These are phyloP conservation scores for Setophaga petechia DNA, from an alignment of 2,113 vertebrate genomes.

Conservation along the genomic window DNA sequence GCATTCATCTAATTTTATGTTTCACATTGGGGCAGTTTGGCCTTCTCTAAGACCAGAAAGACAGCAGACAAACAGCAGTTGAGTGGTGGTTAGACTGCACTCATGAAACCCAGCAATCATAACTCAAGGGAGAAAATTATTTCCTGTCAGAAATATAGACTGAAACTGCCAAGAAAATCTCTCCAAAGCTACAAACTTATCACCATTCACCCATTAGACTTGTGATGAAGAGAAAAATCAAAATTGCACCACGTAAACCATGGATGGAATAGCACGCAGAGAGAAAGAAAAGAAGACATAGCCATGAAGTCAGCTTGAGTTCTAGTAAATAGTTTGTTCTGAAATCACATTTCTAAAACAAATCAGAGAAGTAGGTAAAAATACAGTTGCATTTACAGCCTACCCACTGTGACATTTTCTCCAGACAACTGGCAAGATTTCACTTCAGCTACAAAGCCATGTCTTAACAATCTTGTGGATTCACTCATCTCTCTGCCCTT, in stretches of 20 bases:
- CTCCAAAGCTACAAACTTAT: constrained; percentile 56
- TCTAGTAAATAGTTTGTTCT: neutral
- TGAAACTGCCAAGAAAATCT: constrained; percentile 54
- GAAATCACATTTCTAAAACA: constrained; percentile 12
- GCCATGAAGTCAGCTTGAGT: neutral
- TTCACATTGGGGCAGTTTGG: constrained; percentile 28
- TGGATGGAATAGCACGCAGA: neutral
- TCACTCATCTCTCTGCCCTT: neutral
- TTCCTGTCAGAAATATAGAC: constrained; percentile 63
- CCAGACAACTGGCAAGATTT: neutral
- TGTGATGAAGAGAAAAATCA: constrained; percentile 28
- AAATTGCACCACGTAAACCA: neutral
- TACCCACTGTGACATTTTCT: constrained; percentile 12
- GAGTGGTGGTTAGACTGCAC: constrained; percentile 37
- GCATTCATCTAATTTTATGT: constrained; percentile 63
- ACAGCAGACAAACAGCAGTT: constrained; percentile 46
- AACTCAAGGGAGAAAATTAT: constrained; percentile 54
- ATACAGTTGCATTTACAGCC: neutral
- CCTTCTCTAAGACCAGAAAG: constrained; percentile 49
- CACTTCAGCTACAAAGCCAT: neutral
- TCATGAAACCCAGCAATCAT: constrained; percentile 60
- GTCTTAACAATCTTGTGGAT: neutral
- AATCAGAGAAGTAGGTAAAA: neutral
- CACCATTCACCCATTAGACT: constrained; percentile 43
- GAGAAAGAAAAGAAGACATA: neutral